Evolutionary conservation across 92 coral and sea anemone species (phyloP), one percentile per base, ranked within the genome.

Genomic region (Porites evermanni): DNA sequence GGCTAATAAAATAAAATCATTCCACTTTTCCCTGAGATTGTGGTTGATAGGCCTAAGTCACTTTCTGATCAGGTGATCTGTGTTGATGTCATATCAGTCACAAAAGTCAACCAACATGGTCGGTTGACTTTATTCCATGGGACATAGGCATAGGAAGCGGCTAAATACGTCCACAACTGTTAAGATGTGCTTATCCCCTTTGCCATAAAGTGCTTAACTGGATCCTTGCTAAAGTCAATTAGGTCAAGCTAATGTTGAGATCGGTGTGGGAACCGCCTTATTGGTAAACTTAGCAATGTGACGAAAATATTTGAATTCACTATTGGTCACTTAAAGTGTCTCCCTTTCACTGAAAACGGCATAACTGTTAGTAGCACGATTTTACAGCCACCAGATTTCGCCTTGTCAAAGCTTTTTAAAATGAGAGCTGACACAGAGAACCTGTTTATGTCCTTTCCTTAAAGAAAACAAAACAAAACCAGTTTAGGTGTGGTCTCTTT

Each of bases 211-310:
- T n/a, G 44, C 32, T 84, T 53, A 6, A 61, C 80, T 23, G 20
- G 32, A 61, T 64, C 24, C 60, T 75, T 84, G 10, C 63, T 38
- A 4, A 63, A 60, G 12, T 75, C 88, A 74, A 65, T 64, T 5
- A 63, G 82, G 76, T 75, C 81, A 56, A 84, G 64, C 26, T 74
- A 80, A 20, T 73, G 81, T 19, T 47, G 81, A 2, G 72, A 72
- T 12, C 14, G 4, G 32, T 29, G 32, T 29, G 32, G 32, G 32
- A 29, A 29, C 32, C 32, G 32, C 32, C 32, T 29, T 29, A 29
- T 29, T 29, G 32, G 32, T 29, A 29, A 29, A 29, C 32, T 2
- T 29, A 29, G 32, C 32, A 29, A 2, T 29, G 32, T 2, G 32
- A 26, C 32, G 2, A 29, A 2, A 29, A 29, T 29, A 29, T 29